These are phyloP conservation scores for Tachyglossus aculeatus DNA, from an alignment of 2,797 vertebrate species.

Conservation along the genomic window DNA sequence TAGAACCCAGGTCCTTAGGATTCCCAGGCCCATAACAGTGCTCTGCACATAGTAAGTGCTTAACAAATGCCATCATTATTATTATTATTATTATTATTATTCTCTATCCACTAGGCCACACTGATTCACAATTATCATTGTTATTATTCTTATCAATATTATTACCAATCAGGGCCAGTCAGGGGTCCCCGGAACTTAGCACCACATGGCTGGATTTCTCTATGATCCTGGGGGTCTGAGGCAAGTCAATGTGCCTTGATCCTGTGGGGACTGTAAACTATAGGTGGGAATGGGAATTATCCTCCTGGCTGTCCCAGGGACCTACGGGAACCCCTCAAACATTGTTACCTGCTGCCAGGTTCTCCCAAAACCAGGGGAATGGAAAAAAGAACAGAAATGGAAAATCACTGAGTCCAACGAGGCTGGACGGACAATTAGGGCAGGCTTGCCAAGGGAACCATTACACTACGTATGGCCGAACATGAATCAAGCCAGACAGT, in stretches of 20 bases:
- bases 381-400: constrained; percentile 26
- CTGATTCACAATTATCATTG: too few species aligned
- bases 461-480: constrained; percentile 14
- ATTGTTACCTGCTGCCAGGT: constrained; percentile 21
- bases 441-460: constrained; percentile 17
- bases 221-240: constrained; percentile 37
- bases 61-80: too few species aligned
- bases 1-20: neutral
- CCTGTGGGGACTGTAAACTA: constrained; percentile 39
- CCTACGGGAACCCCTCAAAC: constrained; percentile 51
- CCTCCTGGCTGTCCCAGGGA: constrained; percentile 34
- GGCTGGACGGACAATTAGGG: constrained; percentile 24
- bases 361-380: constrained; percentile 37
- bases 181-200: constrained; percentile 37
- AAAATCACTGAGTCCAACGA: neutral
- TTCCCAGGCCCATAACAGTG: too few species aligned
- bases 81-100: too few species aligned
- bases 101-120: too few species aligned
- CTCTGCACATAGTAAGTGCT: too few species aligned
- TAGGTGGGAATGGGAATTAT: constrained; percentile 45
- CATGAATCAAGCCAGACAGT: neutral
- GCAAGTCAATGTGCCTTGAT: constrained; percentile 32
- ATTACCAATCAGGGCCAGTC: too few species aligned
- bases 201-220: constrained; percentile 41
- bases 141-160: too few species aligned